These are phyloP conservation scores for Eretmochelys imbricata DNA, from an alignment of 2,113 vertebrate species.

Conservation along the genomic window DNA sequence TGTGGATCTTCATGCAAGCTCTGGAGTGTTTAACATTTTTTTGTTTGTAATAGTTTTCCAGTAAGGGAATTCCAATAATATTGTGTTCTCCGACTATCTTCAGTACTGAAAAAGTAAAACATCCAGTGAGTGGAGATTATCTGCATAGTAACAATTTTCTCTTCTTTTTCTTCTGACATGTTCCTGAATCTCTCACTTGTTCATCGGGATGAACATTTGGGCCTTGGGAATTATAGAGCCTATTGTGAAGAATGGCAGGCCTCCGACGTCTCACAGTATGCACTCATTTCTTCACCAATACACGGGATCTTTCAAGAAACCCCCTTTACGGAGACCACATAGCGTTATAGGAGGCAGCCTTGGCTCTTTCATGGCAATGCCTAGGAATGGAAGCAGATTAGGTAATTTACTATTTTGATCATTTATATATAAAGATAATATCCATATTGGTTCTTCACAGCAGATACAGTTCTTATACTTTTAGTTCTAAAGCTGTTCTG, in stretches of 20 bases:
- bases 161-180: constrained; percentile 54
- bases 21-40: neutral
- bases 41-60: constrained; percentile 26
- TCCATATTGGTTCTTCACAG: neutral
- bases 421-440: neutral
- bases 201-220: constrained; percentile 75
- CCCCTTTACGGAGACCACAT: constrained; percentile 92
- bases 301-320: constrained; percentile 96
- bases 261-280: constrained; percentile 93
- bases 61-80: neutral
- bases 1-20: neutral
- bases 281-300: constrained; percentile 98
- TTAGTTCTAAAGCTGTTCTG: neutral
- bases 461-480: neutral
- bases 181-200: constrained; percentile 74
- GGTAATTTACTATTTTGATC: constrained; percentile 79
- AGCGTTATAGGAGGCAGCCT: constrained; percentile 95
- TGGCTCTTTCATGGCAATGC: constrained; percentile 94
- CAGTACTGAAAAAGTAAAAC: constrained; percentile 45
- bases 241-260: constrained; percentile 92
- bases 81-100: neutral
- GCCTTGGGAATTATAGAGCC: constrained; percentile 80
- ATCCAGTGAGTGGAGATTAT: constrained; percentile 29
- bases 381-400: constrained; percentile 94
- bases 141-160: constrained; percentile 58